Evolutionary conservation across 2,888 invertebrate species (phyloP), one percentile per base, ranked within the genome.

Genomic region (Amblyjoppa fuscipennis): DNA sequence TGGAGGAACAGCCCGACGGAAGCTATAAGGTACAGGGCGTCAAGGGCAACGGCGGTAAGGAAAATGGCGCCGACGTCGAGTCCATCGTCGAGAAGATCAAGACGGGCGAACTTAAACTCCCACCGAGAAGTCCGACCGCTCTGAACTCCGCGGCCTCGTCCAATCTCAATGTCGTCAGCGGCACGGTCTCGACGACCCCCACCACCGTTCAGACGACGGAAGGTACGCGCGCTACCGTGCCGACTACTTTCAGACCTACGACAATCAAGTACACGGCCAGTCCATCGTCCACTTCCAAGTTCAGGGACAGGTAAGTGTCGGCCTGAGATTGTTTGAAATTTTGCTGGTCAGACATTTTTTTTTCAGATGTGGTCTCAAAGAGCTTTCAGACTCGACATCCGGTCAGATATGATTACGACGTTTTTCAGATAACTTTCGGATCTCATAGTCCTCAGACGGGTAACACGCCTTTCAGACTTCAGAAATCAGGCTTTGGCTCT

Each of bases 1-100:
- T 98, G 13, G 98, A 98, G 93, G 98, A 98, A 92, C 98, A 98
- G 92, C 96, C 97, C 4, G 98, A 98, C 90, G 98, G 98, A 6
- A 97, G 97, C 34, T 97, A 97, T 88, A 98, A 98, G 94, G 97
- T 98, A 0, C 97, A 98, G 93, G 97, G 97, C 1, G 89, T 98
- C 0, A 97, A 97, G 94, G 97, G 97, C 0, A 97, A 97, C 90
- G 95, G 96, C 0, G 95, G 95, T 41, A 96, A 96, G 88, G 96
- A 97, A 70, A 91, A 91, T 9, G 96, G 96, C 0, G 96, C 96
- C 3, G 97, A 97, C 91, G 97, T 98, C 0, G 97, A 98, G 89
- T 97, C 96, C 1, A 97, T 98, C 89, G 95, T 98, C 69, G 96
- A 97, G 87, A 96, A 96, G 91, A 97, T 98, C 74, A 97, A 97